Percentiles rank a stretch among this genome's conserved stretches.
These are phyloP conservation scores for Epistrophella euchroma DNA, from an alignment of 2,888 invertebrate genomes.

Conservation along the genomic window DNA sequence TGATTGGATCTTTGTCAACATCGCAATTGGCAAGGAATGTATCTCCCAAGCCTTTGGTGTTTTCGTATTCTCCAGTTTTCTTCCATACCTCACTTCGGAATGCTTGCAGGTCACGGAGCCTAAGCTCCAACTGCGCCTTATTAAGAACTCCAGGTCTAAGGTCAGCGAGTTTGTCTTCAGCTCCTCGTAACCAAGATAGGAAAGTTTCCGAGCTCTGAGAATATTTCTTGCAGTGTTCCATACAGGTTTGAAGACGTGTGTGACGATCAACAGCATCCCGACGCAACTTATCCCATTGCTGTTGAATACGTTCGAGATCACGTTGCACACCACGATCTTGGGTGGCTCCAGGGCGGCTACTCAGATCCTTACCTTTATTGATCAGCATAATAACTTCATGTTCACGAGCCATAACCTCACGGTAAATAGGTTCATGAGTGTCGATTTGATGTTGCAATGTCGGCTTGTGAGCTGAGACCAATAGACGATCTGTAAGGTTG, in stretches of 20 bases:
- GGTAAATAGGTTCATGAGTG: conserved; percentile 94
- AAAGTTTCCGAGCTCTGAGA: conserved; percentile 93
- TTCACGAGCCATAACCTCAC: conserved; percentile 94
- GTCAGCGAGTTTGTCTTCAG: conserved; percentile 92
- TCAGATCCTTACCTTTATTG: conserved; percentile 93
- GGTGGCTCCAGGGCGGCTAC: conserved; percentile 84
- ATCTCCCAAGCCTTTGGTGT: conserved; percentile 93
- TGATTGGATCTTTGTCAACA: conserved; percentile 94
- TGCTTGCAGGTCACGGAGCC: conserved; percentile 93
- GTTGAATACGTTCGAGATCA: conserved; percentile 94
- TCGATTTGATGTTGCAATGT: conserved; percentile 94
- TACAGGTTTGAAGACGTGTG: conserved; percentile 93
- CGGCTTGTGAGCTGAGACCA: conserved; percentile 93
- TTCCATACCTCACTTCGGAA: conserved; percentile 97
- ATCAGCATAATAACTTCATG: conserved; percentile 97
- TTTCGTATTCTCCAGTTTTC: conserved; percentile 96
- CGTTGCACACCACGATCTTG: conserved; percentile 87
- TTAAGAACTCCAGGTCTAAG: conserved; percentile 92
- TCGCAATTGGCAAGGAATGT: conserved; percentile 95
- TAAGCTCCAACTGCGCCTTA: conserved; percentile 93
- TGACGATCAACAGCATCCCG: conserved; percentile 94
- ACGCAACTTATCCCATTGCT: conserved; percentile 96
- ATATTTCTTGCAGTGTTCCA: conserved; percentile 96
- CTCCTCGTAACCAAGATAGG: conserved; percentile 94
- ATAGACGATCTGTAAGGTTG: conserved; percentile 89